Evolutionary conservation across 2,888 invertebrate genomes (phyloP).

Genomic region (Drosophila longiperda): DNA sequence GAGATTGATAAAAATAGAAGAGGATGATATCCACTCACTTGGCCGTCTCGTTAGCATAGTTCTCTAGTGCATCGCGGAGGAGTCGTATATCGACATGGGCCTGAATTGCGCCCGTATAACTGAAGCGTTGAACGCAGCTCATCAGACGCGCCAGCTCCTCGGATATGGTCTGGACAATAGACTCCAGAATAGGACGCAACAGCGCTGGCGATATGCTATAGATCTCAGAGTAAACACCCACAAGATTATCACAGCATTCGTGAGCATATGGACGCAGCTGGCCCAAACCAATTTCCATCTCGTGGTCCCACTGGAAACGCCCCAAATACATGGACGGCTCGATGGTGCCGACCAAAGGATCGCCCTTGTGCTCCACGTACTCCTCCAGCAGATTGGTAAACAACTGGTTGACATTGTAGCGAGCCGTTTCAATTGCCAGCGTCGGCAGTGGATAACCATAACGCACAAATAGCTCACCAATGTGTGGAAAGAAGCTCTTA

Average conservation of each 20-base stretch:
- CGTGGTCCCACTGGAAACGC: conserved; percentile 93
- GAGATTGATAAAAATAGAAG: background rate
- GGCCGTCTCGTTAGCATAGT: conserved; percentile 88
- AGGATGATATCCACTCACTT: conserved; percentile 85
- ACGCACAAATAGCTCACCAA: conserved; percentile 88
- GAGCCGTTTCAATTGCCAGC: conserved; percentile 89
- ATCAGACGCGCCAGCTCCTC: conserved; percentile 96
- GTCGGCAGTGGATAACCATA: conserved; percentile 91
- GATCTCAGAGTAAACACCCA: conserved; percentile 85
- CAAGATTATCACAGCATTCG: conserved; percentile 93
- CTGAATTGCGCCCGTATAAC: conserved; percentile 90
- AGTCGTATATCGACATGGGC: conserved; percentile 91
- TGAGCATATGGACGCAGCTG: conserved; percentile 95
- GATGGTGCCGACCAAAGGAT: conserved; percentile 97
- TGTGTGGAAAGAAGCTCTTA: conserved; percentile 89
- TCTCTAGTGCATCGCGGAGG: conserved; percentile 88
- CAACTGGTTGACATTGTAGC: conserved; percentile 86
- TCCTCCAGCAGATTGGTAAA: conserved; percentile 88
- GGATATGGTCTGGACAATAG: conserved; percentile 95
- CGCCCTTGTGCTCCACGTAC: conserved; percentile 95
- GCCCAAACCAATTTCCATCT: conserved; percentile 90
- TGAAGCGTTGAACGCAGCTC: conserved; percentile 90
- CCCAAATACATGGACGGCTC: conserved; percentile 98
- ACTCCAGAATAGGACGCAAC: conserved; percentile 89
- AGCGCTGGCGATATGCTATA: conserved; percentile 90